Evolutionary conservation across 37 sponge, comb jelly and placozoan genomes (phyloP), one percentile per base, ranked within the genome.

Genomic region (Amphimedon queenslandica): DNA sequence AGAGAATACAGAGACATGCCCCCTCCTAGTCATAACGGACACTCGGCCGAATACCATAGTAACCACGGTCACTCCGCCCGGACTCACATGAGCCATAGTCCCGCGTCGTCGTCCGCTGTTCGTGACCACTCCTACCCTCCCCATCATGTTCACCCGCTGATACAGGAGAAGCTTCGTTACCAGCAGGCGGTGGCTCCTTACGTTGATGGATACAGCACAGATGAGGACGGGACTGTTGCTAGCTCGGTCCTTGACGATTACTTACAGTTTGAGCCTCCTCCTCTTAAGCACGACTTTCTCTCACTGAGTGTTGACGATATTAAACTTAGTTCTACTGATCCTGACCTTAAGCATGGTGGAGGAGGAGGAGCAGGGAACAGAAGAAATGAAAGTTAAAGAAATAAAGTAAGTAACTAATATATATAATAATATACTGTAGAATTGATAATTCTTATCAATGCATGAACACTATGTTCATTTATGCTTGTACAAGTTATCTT

Each of bases 201-300:
- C 13, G 53, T 13, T 18, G 8, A 47, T 47, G 8, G 13, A 5
- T 60, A n/a, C 28, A n/a, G 24, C 21, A 60, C 24, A 6, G 61
- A 60, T n/a, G 61, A 60, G 5, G 21, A 60, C 61, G 21, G 61
- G 5, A 60, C 61, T 25, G 61, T 60, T 6, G 61, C 61, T 25
- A 60, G 61, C 21, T 60, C 61, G 5, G 61, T 60, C 5, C 21
- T 60, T 6, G 61, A 60, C 5, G 28, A 60, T 11, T 25, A 25
- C 5, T 25, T 60, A 11, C 21, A 60, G 61, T 60, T 60, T n/a
- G 61, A 60, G 8, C 61, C 23, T 25, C 8, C 8, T 25, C 28
- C 61, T 60, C 61, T 6, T 11, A n/a, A n/a, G 5, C 27, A 60
- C 5, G 61, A 60, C 61, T n/a, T 6, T 60, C 28, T 60, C 5